phyloP scores from a whole-genome alignment of 2,888 invertebrate genomes.

The Selenia dentaria region DNA sequence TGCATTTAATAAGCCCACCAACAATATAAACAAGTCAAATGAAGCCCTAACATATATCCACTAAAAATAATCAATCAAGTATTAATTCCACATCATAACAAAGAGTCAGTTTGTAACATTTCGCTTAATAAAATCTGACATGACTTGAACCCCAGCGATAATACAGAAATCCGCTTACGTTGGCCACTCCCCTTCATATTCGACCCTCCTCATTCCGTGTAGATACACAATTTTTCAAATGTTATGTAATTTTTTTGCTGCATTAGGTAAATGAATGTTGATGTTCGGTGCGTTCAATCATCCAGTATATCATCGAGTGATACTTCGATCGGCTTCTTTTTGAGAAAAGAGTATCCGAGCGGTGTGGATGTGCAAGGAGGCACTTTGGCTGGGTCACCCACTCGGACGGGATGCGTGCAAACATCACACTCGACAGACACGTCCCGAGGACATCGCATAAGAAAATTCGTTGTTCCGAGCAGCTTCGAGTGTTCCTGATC shows the following conservation, averaged over 20 bases:
- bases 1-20: not conserved
- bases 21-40: no score
- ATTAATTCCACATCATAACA: conserved; percentile 14
- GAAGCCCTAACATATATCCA: no score
- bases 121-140: conserved; percentile 28
- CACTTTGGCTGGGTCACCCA: conserved; percentile 64
- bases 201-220: conserved; percentile 36
- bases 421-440: conserved; percentile 63
- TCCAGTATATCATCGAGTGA: conserved; percentile 62
- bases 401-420: conserved; percentile 46
- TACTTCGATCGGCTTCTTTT: conserved; percentile 65
- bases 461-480: conserved; percentile 68
- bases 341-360: conserved; percentile 43
- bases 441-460: conserved; percentile 62
- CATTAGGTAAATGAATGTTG: conserved; percentile 11
- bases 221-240: conserved; percentile 31
- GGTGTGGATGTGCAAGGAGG: conserved; percentile 43
- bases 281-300: conserved; percentile 40
- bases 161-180: conserved; percentile 46
- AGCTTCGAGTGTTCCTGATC: conserved; percentile 72
- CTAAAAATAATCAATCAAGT: conserved; percentile 15
- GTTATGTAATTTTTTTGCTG: conserved; percentile 9
- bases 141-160: conserved; percentile 34
- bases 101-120: conserved; percentile 28
- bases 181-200: conserved; percentile 35